These are phyloP conservation scores for Gryon sp. DNA, from an alignment of 1,140 invertebrate species.

Conservation along the genomic window DNA sequence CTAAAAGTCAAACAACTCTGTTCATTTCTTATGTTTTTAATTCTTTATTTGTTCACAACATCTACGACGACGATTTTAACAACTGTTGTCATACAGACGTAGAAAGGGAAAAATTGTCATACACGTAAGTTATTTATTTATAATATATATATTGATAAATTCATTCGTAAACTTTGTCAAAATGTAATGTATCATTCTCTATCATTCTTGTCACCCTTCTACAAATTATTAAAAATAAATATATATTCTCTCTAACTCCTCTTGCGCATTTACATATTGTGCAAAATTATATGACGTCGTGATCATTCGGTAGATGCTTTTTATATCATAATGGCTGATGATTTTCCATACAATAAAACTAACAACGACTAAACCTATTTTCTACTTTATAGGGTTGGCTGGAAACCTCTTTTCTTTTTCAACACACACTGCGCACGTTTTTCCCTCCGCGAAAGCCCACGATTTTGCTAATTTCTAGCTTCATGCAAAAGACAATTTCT, in stretches of 20 bases:
- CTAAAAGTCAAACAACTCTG: constrained; percentile 53
- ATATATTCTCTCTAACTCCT: constrained; percentile 61
- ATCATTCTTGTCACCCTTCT: constrained; percentile 45
- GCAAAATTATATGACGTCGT: constrained; percentile 66
- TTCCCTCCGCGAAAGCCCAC: not conserved
- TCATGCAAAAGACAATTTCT: constrained; percentile 25
- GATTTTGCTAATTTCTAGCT: constrained; percentile 20
- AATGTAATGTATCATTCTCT: constrained; percentile 43
- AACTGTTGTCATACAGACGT: constrained; percentile 44
- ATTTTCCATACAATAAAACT: constrained; percentile 29
- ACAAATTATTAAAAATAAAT: constrained; percentile 65
- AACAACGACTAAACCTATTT: constrained; percentile 38
- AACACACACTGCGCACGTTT: constrained; percentile 22
- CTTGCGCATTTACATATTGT: constrained; percentile 69
- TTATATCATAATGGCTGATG: constrained; percentile 32
- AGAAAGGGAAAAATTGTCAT: constrained; percentile 44
- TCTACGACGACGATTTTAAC: constrained; percentile 39
- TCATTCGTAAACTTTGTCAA: constrained; percentile 48
- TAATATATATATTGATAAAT: constrained; percentile 30
- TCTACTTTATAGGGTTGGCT: constrained; percentile 21
- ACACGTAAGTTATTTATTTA: constrained; percentile 34
- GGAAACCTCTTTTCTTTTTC: constrained; percentile 30
- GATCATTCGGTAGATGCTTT: constrained; percentile 44
- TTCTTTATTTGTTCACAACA: constrained; percentile 56
- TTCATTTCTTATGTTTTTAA: constrained; percentile 21